phyloP scores from a whole-genome alignment of 2,888 invertebrate species.

The Crematogaster levior region DNA sequence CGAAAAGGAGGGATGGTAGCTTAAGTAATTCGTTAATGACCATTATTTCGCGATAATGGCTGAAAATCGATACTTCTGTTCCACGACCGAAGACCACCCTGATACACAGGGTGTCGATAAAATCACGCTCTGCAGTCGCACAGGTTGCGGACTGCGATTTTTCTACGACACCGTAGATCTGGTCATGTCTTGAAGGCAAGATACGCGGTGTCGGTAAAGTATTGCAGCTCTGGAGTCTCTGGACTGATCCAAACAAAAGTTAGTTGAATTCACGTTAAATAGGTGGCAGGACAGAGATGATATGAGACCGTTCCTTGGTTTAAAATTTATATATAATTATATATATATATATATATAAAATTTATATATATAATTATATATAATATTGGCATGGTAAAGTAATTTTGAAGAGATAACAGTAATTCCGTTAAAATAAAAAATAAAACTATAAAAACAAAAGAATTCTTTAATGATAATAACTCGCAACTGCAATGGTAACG shows the following conservation, averaged over 20 bases:
- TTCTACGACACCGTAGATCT: neutral
- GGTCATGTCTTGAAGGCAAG: neutral
- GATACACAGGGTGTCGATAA: slow-evolving; percentile 22
- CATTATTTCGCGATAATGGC: slow-evolving; percentile 48
- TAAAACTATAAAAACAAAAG: too few species aligned
- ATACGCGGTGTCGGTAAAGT: slow-evolving; percentile 47
- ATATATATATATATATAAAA: too few species aligned
- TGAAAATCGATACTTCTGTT: slow-evolving; percentile 26
- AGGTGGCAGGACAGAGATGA: slow-evolving; percentile 58
- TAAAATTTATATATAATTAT: too few species aligned
- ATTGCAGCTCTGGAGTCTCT: neutral
- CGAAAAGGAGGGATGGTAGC: slow-evolving; percentile 26
- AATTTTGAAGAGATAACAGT: neutral
- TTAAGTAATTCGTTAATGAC: slow-evolving; percentile 61
- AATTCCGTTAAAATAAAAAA: neutral
- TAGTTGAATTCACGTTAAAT: slow-evolving; percentile 28
- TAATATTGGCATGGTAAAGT: neutral
- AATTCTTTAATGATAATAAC: neutral
- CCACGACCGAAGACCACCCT: neutral
- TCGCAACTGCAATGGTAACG: neutral
- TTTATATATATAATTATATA: too few species aligned
- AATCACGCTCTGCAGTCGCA: slow-evolving; percentile 3
- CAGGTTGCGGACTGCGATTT: neutral
- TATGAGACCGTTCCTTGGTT: neutral
- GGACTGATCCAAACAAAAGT: neutral